These are phyloP conservation scores for Pelochelys cantorii DNA, from an alignment of 2,797 vertebrate species.

Conservation along the genomic window DNA sequence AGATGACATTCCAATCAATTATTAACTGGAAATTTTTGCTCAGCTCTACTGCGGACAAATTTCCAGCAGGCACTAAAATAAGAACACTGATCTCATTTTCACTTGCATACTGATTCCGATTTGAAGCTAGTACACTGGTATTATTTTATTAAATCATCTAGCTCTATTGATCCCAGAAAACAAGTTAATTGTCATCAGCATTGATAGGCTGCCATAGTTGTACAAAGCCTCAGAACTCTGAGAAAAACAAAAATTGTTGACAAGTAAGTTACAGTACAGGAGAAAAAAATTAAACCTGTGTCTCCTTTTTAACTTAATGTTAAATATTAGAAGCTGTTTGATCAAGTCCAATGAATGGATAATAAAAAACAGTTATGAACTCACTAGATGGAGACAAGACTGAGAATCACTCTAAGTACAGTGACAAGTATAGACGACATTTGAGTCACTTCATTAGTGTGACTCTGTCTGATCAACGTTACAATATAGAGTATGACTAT, in stretches of 20 bases:
- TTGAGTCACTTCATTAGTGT: not conserved
- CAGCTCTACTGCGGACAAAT: constrained; percentile 44
- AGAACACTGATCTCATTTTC: constrained; percentile 24
- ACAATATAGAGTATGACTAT: not conserved
- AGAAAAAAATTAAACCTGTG: not conserved
- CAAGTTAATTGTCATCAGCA: not conserved
- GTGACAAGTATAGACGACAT: not conserved
- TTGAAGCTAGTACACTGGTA: constrained; percentile 40
- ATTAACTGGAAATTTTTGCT: constrained; percentile 65
- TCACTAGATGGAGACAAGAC: not conserved
- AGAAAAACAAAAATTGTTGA: not conserved
- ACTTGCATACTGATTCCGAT: constrained; percentile 64
- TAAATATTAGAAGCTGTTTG: not conserved
- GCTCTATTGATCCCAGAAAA: not conserved
- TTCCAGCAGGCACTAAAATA: constrained; percentile 27
- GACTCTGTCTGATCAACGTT: not conserved
- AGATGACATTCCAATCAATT: constrained; percentile 69
- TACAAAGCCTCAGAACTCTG: not conserved
- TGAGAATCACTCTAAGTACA: not conserved
- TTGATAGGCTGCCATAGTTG: not conserved
- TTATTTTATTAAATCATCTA: constrained; percentile 11
- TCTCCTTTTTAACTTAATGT: not conserved
- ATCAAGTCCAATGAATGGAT: too few species aligned
- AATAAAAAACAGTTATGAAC: not conserved
- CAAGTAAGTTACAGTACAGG: not conserved